Evolutionary conservation across 2,113 vertebrate genomes (phyloP), one percentile per base, ranked within the genome.

Genomic region (Nettapus auritus): DNA sequence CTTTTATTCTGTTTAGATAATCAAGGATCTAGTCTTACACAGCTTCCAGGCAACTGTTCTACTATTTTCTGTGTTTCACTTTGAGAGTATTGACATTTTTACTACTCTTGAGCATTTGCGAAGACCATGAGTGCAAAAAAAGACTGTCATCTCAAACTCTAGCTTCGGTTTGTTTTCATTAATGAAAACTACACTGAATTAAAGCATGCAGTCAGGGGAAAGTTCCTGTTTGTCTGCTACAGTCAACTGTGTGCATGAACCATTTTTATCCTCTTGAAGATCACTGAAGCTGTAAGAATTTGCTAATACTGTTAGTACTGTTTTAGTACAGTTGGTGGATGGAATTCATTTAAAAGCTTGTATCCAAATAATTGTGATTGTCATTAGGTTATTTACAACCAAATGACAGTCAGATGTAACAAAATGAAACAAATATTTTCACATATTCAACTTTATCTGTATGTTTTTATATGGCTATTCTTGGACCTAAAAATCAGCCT

Each of bases 131-230:
- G 46, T 84, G 42, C 17, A 13, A 40, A 88, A 88, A 90, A 87
- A 6, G 46, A 2, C 64, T 86, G 68, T 57, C 64, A 78, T 55
- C 76, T 55, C 76, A 83, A 90, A 75, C 48, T 86, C 33, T 31
- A 56, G 6, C 16, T 95, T 93, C 46, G 82, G 16, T 90, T 93
- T 82, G 25, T 64, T 92, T 94, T 95, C 62, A 56, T 26, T 89
- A 68, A 87, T 87, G 69, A 79, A 95, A 95, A 68, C 31, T 82
- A 31, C 48, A 68, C 7, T 85, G 89, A 87, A 85, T 84, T 84
- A 82, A 82, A 64, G 20, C 26, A 79, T 26, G 4, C n/a, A 81
- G 26, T 57, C 20, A 86, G 33, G 11, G 46, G 18, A 84, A 92
- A 93, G 33, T 9, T 63, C 38, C 0, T 56, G 84, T 88, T 90